Conservation (phyloP, 2,888 invertebrate genomes). For the Ophion ellenae region DNA sequence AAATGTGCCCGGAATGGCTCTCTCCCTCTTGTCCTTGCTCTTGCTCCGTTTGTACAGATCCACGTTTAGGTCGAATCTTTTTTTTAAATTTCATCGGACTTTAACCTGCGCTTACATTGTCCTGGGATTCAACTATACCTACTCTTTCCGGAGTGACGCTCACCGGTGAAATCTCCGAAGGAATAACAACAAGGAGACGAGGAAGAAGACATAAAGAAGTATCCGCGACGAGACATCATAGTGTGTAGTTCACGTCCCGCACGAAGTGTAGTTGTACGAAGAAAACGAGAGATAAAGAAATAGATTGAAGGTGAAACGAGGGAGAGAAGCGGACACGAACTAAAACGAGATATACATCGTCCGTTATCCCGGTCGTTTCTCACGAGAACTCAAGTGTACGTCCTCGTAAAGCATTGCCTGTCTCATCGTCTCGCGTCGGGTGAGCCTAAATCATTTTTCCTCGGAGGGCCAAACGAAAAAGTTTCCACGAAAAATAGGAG, state of each 20-base stretch:
- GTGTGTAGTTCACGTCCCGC: conserved; percentile 55
- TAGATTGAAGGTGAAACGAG: conserved; percentile 54
- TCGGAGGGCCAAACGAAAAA: conserved; percentile 51
- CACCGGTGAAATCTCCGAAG: conserved; percentile 46
- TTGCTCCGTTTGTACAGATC: conserved; percentile 20
- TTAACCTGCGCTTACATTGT: conserved; percentile 27
- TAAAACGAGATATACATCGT: conserved; percentile 67
- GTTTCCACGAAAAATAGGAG: conserved; percentile 64
- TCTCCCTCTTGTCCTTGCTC: background rate
- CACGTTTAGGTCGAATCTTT: conserved; percentile 18
- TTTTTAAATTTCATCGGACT: background rate
- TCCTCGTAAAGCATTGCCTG: conserved; percentile 71
- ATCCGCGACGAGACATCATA: conserved; percentile 45
- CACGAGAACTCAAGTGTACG: conserved; percentile 64
- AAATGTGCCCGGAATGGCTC: conserved; percentile 29
- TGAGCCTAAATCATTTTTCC: conserved; percentile 73
- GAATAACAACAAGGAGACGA: conserved; percentile 62
- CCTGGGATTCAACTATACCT: conserved; percentile 4
- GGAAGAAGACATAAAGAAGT: conserved; percentile 63
- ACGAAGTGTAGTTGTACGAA: conserved; percentile 38
- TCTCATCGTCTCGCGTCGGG: conserved; percentile 77
- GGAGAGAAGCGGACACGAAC: conserved; percentile 58
- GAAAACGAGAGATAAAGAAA: conserved; percentile 62
- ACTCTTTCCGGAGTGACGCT: conserved; percentile 29
- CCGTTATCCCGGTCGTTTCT: conserved; percentile 63